Percentiles rank a stretch among this genome's conserved stretches.
Conservation (phyloP, 2,888 invertebrate genomes). For the Schrankia costaestrigalis region DNA sequence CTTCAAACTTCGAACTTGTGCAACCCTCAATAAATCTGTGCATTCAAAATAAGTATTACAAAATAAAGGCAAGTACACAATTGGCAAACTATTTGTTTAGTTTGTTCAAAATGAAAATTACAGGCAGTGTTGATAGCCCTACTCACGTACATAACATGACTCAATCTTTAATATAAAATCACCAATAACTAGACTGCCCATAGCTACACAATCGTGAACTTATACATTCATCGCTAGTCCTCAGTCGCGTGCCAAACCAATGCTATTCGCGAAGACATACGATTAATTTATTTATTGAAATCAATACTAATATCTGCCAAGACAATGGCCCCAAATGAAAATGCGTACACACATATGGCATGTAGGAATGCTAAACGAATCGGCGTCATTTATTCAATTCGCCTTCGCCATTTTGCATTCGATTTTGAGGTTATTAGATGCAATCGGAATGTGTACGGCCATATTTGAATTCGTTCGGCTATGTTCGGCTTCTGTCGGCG, state of each 20-base stretch:
- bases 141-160: constrained; percentile 69
- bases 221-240: constrained; percentile 71
- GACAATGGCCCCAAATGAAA: constrained; percentile 79
- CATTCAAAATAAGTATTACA: too few species aligned
- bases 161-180: constrained; percentile 68
- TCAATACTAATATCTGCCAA: constrained; percentile 79
- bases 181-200: constrained; percentile 52
- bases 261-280: constrained; percentile 72
- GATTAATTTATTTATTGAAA: constrained; percentile 81
- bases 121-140: constrained; percentile 70
- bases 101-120: constrained; percentile 68
- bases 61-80: constrained; percentile 24
- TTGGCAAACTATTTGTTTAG: constrained; percentile 41
- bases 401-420: constrained; percentile 78
- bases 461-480: constrained; percentile 65
- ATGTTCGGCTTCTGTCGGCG: constrained; percentile 55
- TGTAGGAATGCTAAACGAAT: constrained; percentile 76
- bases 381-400: constrained; percentile 76
- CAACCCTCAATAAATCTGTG: too few species aligned
- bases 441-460: constrained; percentile 77
- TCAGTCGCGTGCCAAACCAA: constrained; percentile 74
- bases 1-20: constrained; percentile 2
- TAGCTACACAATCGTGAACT: constrained; percentile 58
- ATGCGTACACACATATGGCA: constrained; percentile 75
- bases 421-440: constrained; percentile 80